Base-by-base conservation (phyloP, 2,888 invertebrate genomes). In the Nemotelus pantherinus region DNA sequence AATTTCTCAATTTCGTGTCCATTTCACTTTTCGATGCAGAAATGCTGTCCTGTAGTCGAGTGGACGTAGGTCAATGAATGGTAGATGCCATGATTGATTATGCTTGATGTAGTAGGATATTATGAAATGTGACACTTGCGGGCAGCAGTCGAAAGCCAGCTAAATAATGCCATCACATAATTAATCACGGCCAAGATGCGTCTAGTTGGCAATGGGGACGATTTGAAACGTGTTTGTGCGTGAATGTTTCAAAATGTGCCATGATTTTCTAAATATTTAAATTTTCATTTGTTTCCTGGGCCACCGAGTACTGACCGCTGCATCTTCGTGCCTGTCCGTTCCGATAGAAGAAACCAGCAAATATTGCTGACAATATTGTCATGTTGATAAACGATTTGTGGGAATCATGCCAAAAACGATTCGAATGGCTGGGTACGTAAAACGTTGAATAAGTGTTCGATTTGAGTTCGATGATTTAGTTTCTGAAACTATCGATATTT, bases 301-400 rank as follows among this genome's bases (percentile, higher is more conserved):
- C 10, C 10, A 39, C 63, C 63, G 63, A 43, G 7, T 10, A 53
- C 6, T 9, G 10, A 53, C 53, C 53, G 7, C 25, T 39, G 63
- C 58, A 25, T 25, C 25, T 25, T 25, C 25, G 2, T 64, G 41
- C 9, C 6, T 64, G 7, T 64, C 41, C 43, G 64, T 43, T 5
- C 2, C 48, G 45, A 10, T 10, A 10, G 65, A 55, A 41, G 6
- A n/a, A 10, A 55, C 53, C 48, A 41, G 55, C 55, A 70, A 70
- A 55, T 55, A 45, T 10, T 39, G 70, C 70, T 58, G 72, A 57
- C 72, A 72, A 72, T 58, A 7, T 45, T 72, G 70, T 55, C 70
- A 70, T 53, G 43, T 58, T 72, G 72, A 72, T 58, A 45, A 72
- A 58, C 39, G 72, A 58, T 72, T 72, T n/a, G 58, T 43, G 72